Evolutionary conservation across 64 coral and sea anemone genomes (phyloP), one percentile per base, ranked within the genome.

Genomic region (Stichodactyla mertensii): DNA sequence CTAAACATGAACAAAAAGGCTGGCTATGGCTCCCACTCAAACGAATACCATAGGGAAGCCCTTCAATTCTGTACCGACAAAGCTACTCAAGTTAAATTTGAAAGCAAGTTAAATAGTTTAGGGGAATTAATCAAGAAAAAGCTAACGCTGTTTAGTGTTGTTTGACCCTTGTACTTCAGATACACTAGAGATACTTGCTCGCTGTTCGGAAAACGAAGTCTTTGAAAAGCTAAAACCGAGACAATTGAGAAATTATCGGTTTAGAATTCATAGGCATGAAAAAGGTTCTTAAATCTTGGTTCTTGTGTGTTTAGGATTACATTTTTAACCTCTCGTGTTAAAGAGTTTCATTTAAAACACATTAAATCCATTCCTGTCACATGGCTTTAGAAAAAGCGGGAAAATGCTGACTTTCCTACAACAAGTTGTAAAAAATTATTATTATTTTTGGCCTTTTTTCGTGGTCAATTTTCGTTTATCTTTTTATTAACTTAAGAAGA

Each of bases 301-400:
- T 74, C 24, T 74, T 19, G 16, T 31, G 24, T 74, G 22, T 26
- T n/a, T 74, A 74, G 24, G 69, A 74, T 74, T 74, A 31, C 9
- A 74, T 74, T 74, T 66, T 74, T 74, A 74, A 74, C 23, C 26
- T 74, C 26, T 74, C 24, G 69, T 74, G n/a, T 28, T 74, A 31
- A 58, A 74, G 69, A 74, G 69, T 31, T 4, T 74, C 23, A 74
- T 74, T 74, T 74, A 31, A 74, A 11, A 74, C 26, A 10, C 12
- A 27, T 74, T 4, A 74, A 69, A 74, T 31, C 9, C 24, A 74
- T 0, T 31, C 27, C 27, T 11, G 69, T 8, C 6, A 8, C 5
- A 31, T 28, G n/a, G 12, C 28, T 27, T 57, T 57, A 57, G 13
- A 36, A 36, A 36, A 36, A 36, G 31, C 36, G 36, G 36, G 36